A percentile compares a stretch with the other conserved stretches of the same genome.
Evolutionary conservation across 2,888 invertebrate species (phyloP).

Genomic region (Sesia apiformis): DNA sequence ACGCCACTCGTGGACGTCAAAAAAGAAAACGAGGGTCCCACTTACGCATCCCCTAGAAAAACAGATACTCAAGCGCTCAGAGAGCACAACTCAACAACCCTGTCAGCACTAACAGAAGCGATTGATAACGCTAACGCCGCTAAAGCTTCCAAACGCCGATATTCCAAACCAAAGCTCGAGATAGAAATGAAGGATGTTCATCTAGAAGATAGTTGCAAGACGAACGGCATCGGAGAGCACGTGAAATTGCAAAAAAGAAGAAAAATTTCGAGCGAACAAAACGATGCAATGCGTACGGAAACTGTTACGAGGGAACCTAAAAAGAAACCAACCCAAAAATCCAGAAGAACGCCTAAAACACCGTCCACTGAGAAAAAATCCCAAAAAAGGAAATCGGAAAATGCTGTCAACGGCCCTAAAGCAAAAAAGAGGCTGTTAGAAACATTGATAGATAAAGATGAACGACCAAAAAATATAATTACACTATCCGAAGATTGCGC

Average conservation of each 20-base stretch:
- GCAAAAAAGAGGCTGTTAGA: conserved; percentile 45
- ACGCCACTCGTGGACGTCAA: conserved; percentile 62
- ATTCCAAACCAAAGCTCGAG: conserved; percentile 62
- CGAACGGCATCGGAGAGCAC: conserved; percentile 69
- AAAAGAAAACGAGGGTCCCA: conserved; percentile 65
- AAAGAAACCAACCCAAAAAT: conserved; percentile 34
- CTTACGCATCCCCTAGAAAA: conserved; percentile 45
- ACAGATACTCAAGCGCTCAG: conserved; percentile 57
- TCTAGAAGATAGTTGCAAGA: conserved; percentile 57
- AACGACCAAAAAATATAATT: conserved; percentile 31
- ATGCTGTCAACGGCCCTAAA: conserved; percentile 25
- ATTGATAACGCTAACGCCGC: conserved; percentile 24
- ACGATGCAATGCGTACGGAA: conserved; percentile 34
- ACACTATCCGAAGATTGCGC: conserved; percentile 28
- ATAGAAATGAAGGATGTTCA: conserved; percentile 66
- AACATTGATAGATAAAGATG: conserved; percentile 38
- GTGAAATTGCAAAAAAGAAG: conserved; percentile 70
- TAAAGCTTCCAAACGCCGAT: conserved; percentile 56
- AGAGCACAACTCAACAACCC: conserved; percentile 47
- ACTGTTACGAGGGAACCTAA: conserved; percentile 45
- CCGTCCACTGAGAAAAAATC: conserved; percentile 52
- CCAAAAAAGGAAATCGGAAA: conserved; percentile 58
- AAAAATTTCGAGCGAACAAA: conserved; percentile 62
- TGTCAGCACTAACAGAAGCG: conserved; percentile 30
- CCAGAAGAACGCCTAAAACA: conserved; percentile 37